Conservation (phyloP, 2,113 vertebrate genomes). For the Nothocercus julius region DNA sequence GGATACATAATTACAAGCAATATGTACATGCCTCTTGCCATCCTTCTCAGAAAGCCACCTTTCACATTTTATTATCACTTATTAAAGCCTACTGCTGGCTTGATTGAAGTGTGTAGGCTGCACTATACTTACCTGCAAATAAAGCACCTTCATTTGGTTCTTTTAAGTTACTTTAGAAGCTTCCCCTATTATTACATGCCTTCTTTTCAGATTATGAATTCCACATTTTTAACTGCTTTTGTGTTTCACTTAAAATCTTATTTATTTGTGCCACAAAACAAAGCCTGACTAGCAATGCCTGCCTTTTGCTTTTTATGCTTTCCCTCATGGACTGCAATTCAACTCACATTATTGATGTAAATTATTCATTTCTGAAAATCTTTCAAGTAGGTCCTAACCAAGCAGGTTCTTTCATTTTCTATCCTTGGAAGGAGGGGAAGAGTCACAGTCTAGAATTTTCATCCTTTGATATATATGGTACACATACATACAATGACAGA, state of each 20-base stretch:
- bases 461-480: not conserved
- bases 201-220: slow-evolving; percentile 19
- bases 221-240: slow-evolving; percentile 10
- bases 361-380: slow-evolving; percentile 18
- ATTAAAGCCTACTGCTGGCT: slow-evolving; percentile 36
- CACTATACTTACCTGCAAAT: slow-evolving; percentile 54
- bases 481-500: not conserved
- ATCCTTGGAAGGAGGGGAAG: not conserved
- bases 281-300: not conserved
- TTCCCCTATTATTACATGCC: slow-evolving; percentile 9
- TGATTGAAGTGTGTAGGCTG: slow-evolving; percentile 68
- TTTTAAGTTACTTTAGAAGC: slow-evolving; percentile 28
- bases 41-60: slow-evolving; percentile 11
- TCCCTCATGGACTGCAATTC: slow-evolving; percentile 32
- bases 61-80: slow-evolving; percentile 46
- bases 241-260: slow-evolving; percentile 24
- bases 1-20: slow-evolving; percentile 26
- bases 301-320: not conserved
- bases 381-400: slow-evolving; percentile 2
- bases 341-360: not conserved
- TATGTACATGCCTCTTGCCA: not conserved
- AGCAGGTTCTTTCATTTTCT: not conserved
- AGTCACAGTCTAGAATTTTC: not conserved
- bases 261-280: slow-evolving; percentile 10
- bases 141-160: slow-evolving; percentile 45